A percentile compares a stretch with the other conserved stretches of the same genome.
These are phyloP conservation scores for Gephyroberyx darwinii DNA, from an alignment of 2,797 vertebrate species.

Conservation along the genomic window DNA sequence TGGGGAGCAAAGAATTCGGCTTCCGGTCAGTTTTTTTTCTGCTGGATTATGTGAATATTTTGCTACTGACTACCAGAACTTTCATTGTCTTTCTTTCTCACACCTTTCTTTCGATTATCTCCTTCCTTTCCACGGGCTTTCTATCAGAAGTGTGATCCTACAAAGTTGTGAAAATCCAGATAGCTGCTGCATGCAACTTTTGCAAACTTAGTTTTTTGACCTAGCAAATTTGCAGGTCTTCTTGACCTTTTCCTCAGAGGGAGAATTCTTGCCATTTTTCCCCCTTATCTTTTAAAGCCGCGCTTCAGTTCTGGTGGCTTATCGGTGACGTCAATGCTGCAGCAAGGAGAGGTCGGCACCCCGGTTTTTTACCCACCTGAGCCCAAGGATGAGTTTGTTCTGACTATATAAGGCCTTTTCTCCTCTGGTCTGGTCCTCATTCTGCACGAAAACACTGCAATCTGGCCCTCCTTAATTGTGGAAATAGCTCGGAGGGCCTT, in stretches of 20 bases:
- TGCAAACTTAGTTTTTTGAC: too few species aligned
- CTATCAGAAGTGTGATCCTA: not conserved
- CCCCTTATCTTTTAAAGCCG: constrained; percentile 22
- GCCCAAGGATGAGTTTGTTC: constrained; percentile 36
- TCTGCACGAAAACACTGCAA: constrained; percentile 16
- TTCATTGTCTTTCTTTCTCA: not conserved
- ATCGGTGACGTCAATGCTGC: constrained; percentile 13
- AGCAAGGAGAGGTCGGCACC: constrained; percentile 6
- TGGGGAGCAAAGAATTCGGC: constrained; percentile 27
- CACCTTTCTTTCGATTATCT: not conserved
- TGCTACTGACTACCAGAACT: too few species aligned
- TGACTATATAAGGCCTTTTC: constrained; percentile 68
- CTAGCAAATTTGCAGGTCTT: not conserved
- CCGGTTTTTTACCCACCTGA: constrained; percentile 17
- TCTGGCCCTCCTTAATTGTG: constrained; percentile 32
- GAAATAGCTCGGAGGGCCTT: constrained; percentile 51
- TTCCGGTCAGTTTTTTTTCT: constrained; percentile 52
- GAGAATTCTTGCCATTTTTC: constrained; percentile 38
- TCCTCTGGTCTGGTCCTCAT: constrained; percentile 17
- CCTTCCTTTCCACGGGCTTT: not conserved
- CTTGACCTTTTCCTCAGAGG: not conserved
- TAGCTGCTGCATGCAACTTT: too few species aligned
- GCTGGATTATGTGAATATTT: not conserved
- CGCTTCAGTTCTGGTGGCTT: constrained; percentile 26
- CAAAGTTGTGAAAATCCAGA: too few species aligned